phyloP scores from a whole-genome alignment of 2,113 vertebrate genomes.

The Grallaria varia region DNA sequence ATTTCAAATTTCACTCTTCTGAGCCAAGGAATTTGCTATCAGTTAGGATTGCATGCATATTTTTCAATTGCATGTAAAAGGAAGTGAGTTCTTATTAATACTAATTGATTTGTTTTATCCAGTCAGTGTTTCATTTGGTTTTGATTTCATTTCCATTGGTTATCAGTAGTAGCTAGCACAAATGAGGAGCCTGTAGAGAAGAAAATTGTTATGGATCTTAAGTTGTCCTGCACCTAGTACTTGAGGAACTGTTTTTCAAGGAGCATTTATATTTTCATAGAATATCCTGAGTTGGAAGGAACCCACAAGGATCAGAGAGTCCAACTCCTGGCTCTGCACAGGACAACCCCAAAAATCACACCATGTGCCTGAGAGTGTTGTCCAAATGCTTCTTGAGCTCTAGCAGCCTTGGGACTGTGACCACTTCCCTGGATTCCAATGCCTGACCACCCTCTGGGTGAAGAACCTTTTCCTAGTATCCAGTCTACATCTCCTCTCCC shows the following conservation, averaged over 20 bases:
- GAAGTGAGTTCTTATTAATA: background rate
- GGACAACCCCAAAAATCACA: background rate
- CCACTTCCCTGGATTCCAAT: background rate
- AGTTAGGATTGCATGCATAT: background rate
- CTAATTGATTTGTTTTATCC: background rate
- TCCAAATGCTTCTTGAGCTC: background rate
- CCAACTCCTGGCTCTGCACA: background rate
- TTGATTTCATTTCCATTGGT: background rate
- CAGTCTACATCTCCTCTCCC: background rate
- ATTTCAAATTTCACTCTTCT: background rate
- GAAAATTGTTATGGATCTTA: background rate
- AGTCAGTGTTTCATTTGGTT: background rate
- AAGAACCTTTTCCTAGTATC: background rate
- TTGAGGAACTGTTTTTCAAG: background rate
- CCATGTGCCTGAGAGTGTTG: background rate
- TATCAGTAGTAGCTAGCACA: background rate
- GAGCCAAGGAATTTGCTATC: background rate
- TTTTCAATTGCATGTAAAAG: constrained; percentile 1
- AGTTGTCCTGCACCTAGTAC: background rate
- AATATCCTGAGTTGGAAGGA: background rate
- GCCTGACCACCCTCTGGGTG: background rate
- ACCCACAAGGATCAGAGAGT: background rate
- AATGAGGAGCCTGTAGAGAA: background rate
- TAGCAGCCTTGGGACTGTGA: background rate
- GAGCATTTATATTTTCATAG: background rate